These are phyloP conservation scores for Thymelicus lineola DNA, from an alignment of 2,888 invertebrate species.

Conservation along the genomic window DNA sequence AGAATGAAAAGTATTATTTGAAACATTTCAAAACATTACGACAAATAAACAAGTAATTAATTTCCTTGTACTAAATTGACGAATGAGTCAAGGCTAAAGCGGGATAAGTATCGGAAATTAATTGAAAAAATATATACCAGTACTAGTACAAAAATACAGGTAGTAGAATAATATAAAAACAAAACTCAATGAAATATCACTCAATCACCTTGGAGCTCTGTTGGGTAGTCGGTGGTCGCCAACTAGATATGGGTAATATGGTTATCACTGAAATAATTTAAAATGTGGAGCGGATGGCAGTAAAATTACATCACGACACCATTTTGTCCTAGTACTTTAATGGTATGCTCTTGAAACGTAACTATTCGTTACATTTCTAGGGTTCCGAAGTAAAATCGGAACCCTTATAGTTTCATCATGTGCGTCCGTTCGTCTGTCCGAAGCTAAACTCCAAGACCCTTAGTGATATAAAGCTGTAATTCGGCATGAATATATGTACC, in stretches of 20 bases:
- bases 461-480: too few relatives aligned
- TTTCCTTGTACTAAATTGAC: slow-evolving; percentile 33
- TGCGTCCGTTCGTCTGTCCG: too few relatives aligned
- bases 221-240: slow-evolving; percentile 21
- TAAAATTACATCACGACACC: slow-evolving; percentile 25
- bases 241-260: slow-evolving; percentile 29
- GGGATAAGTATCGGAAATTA: slow-evolving; percentile 40
- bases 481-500: too few relatives aligned
- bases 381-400: too few relatives aligned
- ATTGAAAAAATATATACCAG: slow-evolving; percentile 33
- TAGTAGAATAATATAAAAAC: slow-evolving; percentile 15
- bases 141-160: slow-evolving; percentile 19
- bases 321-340: slow-evolving; percentile 15
- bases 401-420: too few relatives aligned
- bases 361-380: not conserved
- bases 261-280: slow-evolving; percentile 39
- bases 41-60: slow-evolving; percentile 30
- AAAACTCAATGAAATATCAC: slow-evolving; percentile 54
- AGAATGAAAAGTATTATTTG: not conserved
- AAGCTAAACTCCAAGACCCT: too few relatives aligned
- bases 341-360: slow-evolving; percentile 23
- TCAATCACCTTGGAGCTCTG: slow-evolving; percentile 56
- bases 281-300: slow-evolving; percentile 39
- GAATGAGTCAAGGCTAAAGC: slow-evolving; percentile 29
- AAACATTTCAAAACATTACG: slow-evolving; percentile 1